Evolutionary conservation across 2,797 vertebrate genomes (phyloP), one percentile per base, ranked within the genome.

Genomic region (Sebastes melanostomus): DNA sequence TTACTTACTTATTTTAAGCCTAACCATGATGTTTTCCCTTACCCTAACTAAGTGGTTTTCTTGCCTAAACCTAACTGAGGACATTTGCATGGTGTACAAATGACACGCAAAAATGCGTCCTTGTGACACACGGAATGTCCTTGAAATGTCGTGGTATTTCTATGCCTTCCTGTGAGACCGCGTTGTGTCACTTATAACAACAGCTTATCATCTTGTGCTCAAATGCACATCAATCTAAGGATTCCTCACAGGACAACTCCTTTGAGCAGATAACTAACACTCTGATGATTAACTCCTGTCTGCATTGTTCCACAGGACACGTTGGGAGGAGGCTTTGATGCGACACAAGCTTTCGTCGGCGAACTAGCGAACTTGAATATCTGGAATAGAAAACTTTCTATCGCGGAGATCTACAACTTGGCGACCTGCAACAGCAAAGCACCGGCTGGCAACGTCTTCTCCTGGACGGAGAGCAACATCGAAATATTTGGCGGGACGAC

Each of bases 341-440:
- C 98, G 72, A 99, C 98, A 1, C 98, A 99, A 81, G 98, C 98
- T 0, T 99, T 96, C 4, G 94, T 99, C 2, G 98, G 98, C 0
- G 98, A 99, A 91, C 90, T 99, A 85, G 97, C 98, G 4, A 97
- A 98, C 84, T 95, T 99, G 90, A 97, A 98, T 90, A 94, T 99
- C 93, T 99, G 98, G 98, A 97, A 97, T 81, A 95, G 96, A 80
- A 98, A 97, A 93, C 96, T 99, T 87, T 96, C 96, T 56, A 94
- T 96, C 0, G 95, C 95, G 0, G 98, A 99, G 88, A 97, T 98
- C 89, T 97, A 98, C 94, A 96, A 96, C 91, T 93, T 99, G 96
- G 97, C 98, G 5, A 98, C 97, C 73, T 99, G 98, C 96, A 98
- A 96, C 93, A 94, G 94, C 95, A 96, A 95, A 93, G 97, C 97